These are phyloP conservation scores for Eolophus roseicapilla DNA, from an alignment of 2,113 vertebrate genomes.

Conservation along the genomic window DNA sequence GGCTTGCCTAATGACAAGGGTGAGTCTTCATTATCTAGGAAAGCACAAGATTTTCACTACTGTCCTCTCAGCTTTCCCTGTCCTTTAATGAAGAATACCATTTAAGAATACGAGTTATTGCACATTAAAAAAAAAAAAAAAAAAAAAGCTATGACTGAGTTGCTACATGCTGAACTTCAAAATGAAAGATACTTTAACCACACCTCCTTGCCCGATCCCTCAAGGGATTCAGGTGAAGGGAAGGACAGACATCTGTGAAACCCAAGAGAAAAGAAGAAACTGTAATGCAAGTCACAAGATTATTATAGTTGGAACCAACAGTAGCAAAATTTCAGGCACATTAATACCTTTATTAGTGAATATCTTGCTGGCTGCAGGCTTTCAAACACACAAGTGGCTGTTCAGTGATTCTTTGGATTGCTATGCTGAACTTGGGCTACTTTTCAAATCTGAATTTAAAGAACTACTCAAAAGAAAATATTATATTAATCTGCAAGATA, in stretches of 20 bases:
- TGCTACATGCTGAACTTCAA: not conserved
- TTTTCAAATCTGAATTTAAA: not conserved
- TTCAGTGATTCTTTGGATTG: not conserved
- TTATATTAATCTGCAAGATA: not conserved
- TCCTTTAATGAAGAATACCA: not conserved
- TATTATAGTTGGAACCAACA: not conserved
- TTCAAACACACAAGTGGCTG: not conserved
- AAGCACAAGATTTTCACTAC: not conserved
- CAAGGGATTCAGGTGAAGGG: not conserved
- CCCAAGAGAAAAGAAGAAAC: not conserved
- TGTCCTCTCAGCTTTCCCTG: not conserved
- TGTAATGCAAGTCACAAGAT: not conserved
- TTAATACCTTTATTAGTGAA: not conserved
- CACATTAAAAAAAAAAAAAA: not conserved
- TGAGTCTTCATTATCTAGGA: not conserved
- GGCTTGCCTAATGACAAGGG: not conserved
- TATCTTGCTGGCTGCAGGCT: not conserved
- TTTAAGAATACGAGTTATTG: not conserved
- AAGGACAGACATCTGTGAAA: not conserved
- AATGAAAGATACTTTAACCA: not conserved
- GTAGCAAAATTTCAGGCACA: not conserved
- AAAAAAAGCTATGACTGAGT: not conserved
- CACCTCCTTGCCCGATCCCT: not conserved
- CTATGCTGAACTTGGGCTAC: not conserved
- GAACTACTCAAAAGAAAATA: not conserved